Conservation (phyloP, 2,113 vertebrate species). For the Aramus guarauna region DNA sequence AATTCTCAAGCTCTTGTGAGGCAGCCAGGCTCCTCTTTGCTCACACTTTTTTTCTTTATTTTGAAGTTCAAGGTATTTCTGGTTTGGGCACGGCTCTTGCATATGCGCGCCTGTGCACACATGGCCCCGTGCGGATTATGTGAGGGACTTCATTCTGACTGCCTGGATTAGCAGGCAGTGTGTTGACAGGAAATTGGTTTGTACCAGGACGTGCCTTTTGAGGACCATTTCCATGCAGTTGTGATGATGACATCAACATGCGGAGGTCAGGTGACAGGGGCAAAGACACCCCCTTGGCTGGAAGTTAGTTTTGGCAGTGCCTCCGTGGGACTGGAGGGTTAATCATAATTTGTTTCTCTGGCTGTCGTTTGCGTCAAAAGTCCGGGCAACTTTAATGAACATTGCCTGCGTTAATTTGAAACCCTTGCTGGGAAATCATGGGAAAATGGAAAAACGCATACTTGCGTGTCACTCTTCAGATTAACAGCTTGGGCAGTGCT, state of each 20-base stretch:
- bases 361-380: slow-evolving; percentile 31
- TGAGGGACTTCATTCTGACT: not conserved
- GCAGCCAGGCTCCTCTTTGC: not conserved
- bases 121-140: not conserved
- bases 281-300: not conserved
- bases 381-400: slow-evolving; percentile 22
- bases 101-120: not conserved
- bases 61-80: not conserved
- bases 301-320: slow-evolving; percentile 28
- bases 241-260: slow-evolving; percentile 9
- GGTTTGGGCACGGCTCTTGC: not conserved
- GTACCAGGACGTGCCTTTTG: slow-evolving; percentile 46
- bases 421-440: slow-evolving; percentile 50
- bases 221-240: slow-evolving; percentile 31
- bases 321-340: slow-evolving; percentile 8
- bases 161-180: slow-evolving; percentile 16
- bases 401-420: slow-evolving; percentile 36
- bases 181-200: slow-evolving; percentile 64
- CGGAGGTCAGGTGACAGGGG: not conserved
- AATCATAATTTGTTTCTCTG: slow-evolving; percentile 20
- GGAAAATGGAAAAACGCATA: slow-evolving; percentile 28
- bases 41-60: not conserved
- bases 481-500: not conserved
- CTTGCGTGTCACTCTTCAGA: not conserved
- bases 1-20: not conserved